Evolutionary conservation across 2,113 vertebrate genomes (phyloP), one percentile per base, ranked within the genome.

Genomic region (Petaurus breviceps): DNA sequence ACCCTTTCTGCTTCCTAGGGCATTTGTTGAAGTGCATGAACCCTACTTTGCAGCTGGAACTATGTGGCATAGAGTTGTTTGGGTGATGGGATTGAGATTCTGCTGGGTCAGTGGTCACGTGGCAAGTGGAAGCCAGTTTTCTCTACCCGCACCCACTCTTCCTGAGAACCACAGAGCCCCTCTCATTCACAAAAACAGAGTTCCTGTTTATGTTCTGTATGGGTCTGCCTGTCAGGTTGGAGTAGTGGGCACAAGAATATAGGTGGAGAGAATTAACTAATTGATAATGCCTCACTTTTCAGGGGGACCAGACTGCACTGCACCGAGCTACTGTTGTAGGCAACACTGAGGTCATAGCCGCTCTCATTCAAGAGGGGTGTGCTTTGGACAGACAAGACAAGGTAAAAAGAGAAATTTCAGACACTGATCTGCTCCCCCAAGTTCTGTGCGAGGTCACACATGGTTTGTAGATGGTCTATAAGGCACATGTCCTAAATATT

Each of bases 351-450:
- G 92, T 99, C 95, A 99, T 99, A 95, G 97, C 99, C 0, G 98
- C 99, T 26, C 99, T 99, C 93, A 98, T 99, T 97, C 99, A 99
- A 96, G 99, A 99, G 98, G 99, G 99, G 0, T 99, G 99, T 96
- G 99, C 99, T 93, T 98, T 99, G 98, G 99, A 99, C 98, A 99
- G 99, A 61, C 99, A 99, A 98, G 99, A 99, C 98, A 99, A 99
- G 99, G 99, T 99, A 98, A 98, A 10, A 47, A 23, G 49, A 84
- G 51, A 43, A 23, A 2, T 0, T 9, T 4, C 26, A 1, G 25
- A 92, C 37, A 51, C 89, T 61, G 25, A 7, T 57, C 55, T 8
- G 0, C 16, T 94, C 46, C 47, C 55, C 24, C 16, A 23, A 6
- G 68, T 84, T 23, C 68, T 43, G 37, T 23, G n/a, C 19, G 7